Evolutionary conservation across 1,140 invertebrate genomes (phyloP).

Genomic region (Heliconius melpomene): DNA sequence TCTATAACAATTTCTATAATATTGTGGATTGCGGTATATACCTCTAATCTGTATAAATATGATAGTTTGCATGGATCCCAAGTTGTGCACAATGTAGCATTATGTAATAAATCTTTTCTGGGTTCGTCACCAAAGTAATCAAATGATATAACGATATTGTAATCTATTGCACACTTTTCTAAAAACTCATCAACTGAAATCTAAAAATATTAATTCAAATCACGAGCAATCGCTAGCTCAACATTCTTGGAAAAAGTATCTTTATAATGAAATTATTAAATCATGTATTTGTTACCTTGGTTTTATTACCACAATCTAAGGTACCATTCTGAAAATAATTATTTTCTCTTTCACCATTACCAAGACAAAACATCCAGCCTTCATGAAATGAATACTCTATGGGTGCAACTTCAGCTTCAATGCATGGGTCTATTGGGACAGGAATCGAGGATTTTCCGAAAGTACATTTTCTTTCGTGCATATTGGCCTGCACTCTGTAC

Average conservation of each 20-base stretch:
- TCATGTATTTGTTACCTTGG: constrained; percentile 52
- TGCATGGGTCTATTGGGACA: constrained; percentile 69
- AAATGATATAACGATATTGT: constrained; percentile 73
- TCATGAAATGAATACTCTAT: constrained; percentile 75
- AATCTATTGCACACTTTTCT: constrained; percentile 67
- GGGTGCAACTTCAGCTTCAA: constrained; percentile 71
- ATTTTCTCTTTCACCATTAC: constrained; percentile 72
- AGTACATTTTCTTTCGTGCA: constrained; percentile 75
- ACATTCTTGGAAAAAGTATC: too few species aligned
- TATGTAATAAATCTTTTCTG: constrained; percentile 72
- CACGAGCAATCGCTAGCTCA: too few species aligned
- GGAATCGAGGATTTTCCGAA: constrained; percentile 58
- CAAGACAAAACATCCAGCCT: constrained; percentile 78
- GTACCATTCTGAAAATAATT: constrained; percentile 76
- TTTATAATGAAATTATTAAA: too few species aligned
- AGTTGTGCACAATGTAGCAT: constrained; percentile 69
- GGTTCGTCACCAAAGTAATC: constrained; percentile 77
- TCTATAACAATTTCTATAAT: too few species aligned
- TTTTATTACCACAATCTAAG: constrained; percentile 74
- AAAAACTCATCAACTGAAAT: constrained; percentile 65
- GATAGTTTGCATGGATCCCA: constrained; percentile 74
- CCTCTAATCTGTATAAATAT: constrained; percentile 73
- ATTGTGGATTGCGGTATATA: constrained; percentile 35
- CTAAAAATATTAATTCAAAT: constrained; percentile 32
- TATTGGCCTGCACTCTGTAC: constrained; percentile 70